phyloP scores from a whole-genome alignment of 64 coral and sea anemone species.

The Cladopsammia gracilis region DNA sequence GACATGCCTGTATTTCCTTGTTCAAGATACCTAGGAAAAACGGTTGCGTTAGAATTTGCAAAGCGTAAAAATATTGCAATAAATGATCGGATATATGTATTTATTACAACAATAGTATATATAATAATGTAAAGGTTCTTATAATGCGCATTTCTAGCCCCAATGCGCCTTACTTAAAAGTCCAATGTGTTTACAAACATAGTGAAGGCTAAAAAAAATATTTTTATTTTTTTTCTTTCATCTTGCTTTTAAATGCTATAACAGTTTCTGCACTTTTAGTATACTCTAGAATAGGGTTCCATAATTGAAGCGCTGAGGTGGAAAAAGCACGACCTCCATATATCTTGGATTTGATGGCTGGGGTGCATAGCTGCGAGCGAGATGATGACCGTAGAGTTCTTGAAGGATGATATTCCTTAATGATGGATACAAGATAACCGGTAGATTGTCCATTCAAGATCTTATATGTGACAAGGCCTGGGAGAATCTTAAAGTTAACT shows the following conservation, averaged over 20 bases:
- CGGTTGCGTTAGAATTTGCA: no score
- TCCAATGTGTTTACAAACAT: no score
- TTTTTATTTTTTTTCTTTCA: no score
- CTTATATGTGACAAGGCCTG: background rate
- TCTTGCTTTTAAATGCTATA: background rate
- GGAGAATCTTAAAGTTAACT: background rate
- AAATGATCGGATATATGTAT: no score
- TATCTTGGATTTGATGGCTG: no score
- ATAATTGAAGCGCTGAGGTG: background rate
- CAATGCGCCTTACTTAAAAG: no score
- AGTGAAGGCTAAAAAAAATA: no score
- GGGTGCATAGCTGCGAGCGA: background rate
- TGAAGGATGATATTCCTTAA: background rate
- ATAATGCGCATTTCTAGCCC: no score
- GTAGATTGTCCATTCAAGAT: background rate
- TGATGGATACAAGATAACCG: background rate
- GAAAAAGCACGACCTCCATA: background rate
- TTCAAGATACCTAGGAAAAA: constrained; percentile 55
- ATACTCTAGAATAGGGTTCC: background rate
- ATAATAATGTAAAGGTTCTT: no score
- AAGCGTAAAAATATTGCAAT: background rate
- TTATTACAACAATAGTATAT: no score
- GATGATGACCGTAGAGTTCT: background rate
- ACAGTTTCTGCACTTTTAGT: background rate
- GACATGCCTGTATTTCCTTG: constrained; percentile 80